These are phyloP conservation scores for Plebejus melissa DNA, from an alignment of 2,888 invertebrate species.

Conservation along the genomic window DNA sequence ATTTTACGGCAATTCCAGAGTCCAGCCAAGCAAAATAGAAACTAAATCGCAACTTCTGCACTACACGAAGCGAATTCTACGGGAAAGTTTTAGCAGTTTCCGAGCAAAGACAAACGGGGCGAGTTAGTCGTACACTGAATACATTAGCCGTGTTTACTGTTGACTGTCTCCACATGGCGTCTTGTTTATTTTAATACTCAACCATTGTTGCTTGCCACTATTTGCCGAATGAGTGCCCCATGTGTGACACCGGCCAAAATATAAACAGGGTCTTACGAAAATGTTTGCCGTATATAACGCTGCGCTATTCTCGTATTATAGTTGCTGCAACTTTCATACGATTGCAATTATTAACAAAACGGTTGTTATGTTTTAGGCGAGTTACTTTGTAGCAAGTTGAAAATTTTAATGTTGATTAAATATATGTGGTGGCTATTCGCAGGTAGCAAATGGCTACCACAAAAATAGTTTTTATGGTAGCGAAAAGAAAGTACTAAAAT, in stretches of 20 bases:
- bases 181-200: constrained; percentile 78
- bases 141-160: constrained; percentile 68
- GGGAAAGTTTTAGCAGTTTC: not conserved
- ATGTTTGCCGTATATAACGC: constrained; percentile 39
- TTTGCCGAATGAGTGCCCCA: constrained; percentile 66
- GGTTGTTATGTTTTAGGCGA: not conserved
- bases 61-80: not conserved
- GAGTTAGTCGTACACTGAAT: constrained; percentile 50
- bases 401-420: not conserved
- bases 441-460: too few species aligned
- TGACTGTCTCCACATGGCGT: constrained; percentile 71
- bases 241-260: constrained; percentile 44
- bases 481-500: too few species aligned
- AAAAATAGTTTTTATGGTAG: too few species aligned
- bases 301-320: constrained; percentile 22
- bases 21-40: constrained; percentile 1
- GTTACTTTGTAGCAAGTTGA: not conserved
- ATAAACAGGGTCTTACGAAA: constrained; percentile 21
- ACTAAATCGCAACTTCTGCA: constrained; percentile 8
- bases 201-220: constrained; percentile 66
- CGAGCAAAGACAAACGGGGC: constrained; percentile 19
- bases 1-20: not conserved
- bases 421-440: too few species aligned
- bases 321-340: not conserved
- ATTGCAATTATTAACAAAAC: not conserved